phyloP scores from a whole-genome alignment of 2,888 invertebrate genomes.

The Tineola bisselliella region DNA sequence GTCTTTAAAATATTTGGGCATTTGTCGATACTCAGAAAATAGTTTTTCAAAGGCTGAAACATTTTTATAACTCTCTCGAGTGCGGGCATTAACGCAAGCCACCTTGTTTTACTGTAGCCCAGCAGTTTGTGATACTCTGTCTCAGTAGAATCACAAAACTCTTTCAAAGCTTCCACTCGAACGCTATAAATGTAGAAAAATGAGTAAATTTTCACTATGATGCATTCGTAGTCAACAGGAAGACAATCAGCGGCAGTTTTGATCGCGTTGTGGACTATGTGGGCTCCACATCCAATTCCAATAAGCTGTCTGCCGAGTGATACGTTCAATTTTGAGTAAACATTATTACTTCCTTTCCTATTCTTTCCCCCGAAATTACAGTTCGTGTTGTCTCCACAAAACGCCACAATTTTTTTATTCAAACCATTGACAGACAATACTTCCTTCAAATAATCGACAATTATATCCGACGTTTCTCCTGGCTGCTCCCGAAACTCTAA shows the following conservation, averaged over 20 bases:
- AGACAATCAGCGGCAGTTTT: conserved; percentile 23
- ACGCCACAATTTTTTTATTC: conserved; percentile 22
- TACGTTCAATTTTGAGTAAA: conserved; percentile 19
- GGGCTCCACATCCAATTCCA: conserved; percentile 23
- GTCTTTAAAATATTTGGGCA: conserved; percentile 22
- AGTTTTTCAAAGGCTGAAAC: conserved; percentile 26
- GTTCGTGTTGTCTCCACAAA: conserved; percentile 24
- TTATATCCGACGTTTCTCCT: conserved; percentile 22
- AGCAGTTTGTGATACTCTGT: conserved; percentile 13
- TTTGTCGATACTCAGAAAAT: conserved; percentile 27
- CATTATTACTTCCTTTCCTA: conserved; percentile 22
- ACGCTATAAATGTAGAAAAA: conserved; percentile 22
- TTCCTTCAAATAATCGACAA: conserved; percentile 22
- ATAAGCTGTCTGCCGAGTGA: conserved; percentile 18
- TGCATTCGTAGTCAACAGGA: conserved; percentile 21
- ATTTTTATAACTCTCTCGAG: conserved; percentile 25
- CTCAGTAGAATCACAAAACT: conserved; percentile 21
- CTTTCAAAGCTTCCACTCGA: conserved; percentile 22
- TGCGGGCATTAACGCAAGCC: conserved; percentile 15
- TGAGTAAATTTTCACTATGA: conserved; percentile 22
- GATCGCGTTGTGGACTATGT: conserved; percentile 22
- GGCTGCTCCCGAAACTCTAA: conserved; percentile 22
- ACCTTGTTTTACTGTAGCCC: conserved; percentile 16
- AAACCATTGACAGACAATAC: conserved; percentile 26
- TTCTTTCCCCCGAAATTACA: conserved; percentile 21